These are phyloP conservation scores for Anhinga anhinga DNA, from an alignment of 2,113 vertebrate species.

Conservation along the genomic window DNA sequence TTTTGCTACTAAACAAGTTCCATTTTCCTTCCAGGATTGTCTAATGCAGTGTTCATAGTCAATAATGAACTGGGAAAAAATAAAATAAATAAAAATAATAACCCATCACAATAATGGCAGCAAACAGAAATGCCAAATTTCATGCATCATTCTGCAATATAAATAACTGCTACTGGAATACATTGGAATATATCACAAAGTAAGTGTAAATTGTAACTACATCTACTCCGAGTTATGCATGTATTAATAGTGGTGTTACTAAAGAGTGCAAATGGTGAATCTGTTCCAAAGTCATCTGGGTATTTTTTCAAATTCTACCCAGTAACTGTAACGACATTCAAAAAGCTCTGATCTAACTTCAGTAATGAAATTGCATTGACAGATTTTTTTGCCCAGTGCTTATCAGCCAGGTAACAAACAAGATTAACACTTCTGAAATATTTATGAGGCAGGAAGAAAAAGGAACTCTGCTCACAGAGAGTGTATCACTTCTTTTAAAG, in stretches of 20 bases:
- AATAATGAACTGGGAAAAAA: not conserved
- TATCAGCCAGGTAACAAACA: conserved; percentile 45
- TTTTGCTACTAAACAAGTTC: not conserved
- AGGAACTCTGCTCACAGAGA: not conserved
- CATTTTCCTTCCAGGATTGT: not conserved
- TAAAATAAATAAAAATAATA: not conserved
- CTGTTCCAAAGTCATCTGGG: not conserved
- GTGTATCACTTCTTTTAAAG: conserved; percentile 10
- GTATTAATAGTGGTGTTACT: not conserved
- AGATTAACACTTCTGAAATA: conserved; percentile 33
- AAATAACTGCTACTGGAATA: not conserved
- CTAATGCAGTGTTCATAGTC: not conserved
- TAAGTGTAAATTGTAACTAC: not conserved
- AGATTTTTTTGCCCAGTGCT: conserved; percentile 22
- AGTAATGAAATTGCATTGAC: not conserved
- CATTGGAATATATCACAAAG: not conserved
- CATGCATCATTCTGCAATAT: not conserved
- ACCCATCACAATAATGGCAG: not conserved
- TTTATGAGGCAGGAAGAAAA: conserved; percentile 29
- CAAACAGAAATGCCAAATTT: not conserved
- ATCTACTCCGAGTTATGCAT: not conserved
- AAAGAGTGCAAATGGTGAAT: not conserved
- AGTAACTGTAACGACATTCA: not conserved
- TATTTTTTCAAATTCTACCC: conserved; percentile 8
- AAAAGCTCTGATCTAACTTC: conserved; percentile 10